Evolutionary conservation across 2,888 invertebrate species (phyloP), one percentile per base, ranked within the genome.

Genomic region (Ptilodon capucinus): DNA sequence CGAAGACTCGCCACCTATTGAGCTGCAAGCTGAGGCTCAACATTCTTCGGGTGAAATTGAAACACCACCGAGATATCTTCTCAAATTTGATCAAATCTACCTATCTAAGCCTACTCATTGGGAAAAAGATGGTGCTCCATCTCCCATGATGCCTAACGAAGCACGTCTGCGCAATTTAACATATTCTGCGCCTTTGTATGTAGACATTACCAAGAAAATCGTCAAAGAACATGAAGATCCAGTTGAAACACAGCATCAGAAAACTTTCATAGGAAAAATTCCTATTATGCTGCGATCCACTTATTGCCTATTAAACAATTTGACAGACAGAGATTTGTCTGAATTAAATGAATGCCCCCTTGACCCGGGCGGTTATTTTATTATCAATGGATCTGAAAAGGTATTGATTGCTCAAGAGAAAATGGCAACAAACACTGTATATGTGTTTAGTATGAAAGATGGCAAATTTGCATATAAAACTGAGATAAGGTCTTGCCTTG

Each of bases 111-210:
- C 99, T 2, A 99, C 99, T 6, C 99, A 99, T 92, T 99, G 99
- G 99, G 99, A 99, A 84, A 99, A 99, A 89, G 99, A 99, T 92
- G 99, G 99, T 76, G 98, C 99, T 0, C 99, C 99, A 11, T 97
- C 97, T 48, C 98, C 99, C 50, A 99, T 99, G 99, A 99, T 99
- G 98, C 99, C 99, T 0, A 99, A 99, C 76, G 99, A 99, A 88
- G 99, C 99, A 4, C 94, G 99, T 54, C 92, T 99, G 44, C 93
- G 99, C 49, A 99, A 99, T 90, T 91, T 99, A 34, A 99, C 99
- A 0, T 99, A 99, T 84, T 99, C 99, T 0, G 99, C 99, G 0
- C 99, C 99, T 0, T 91, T 99, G 0, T 99, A 99, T 87, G 99
- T 99, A 0, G 99, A 99, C 82, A 99, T 99, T 51, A 98, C 97